These are phyloP conservation scores for Polietes domitor DNA, from an alignment of 2,888 invertebrate species.

Conservation along the genomic window DNA sequence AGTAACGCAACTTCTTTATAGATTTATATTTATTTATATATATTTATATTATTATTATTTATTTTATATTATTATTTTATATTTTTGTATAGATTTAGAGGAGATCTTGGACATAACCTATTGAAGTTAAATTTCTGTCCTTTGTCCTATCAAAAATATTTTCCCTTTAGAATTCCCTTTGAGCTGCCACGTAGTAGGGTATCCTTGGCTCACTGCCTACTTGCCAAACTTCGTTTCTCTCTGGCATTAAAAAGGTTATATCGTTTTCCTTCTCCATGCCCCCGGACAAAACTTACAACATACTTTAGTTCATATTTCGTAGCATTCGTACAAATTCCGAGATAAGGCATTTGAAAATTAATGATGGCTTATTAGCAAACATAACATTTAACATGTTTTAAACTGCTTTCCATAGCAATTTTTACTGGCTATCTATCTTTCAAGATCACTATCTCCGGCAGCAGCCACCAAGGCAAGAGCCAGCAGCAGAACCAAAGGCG, in stretches of 20 bases:
- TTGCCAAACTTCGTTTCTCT: neutral
- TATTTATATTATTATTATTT: no score
- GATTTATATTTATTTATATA: no score
- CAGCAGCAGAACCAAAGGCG: neutral
- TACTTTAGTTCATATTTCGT: constrained; percentile 11
- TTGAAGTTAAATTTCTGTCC: no score
- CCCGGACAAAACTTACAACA: neutral
- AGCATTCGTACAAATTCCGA: constrained; percentile 2
- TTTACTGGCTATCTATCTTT: constrained; percentile 44
- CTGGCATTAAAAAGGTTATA: neutral
- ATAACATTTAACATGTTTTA: constrained; percentile 54
- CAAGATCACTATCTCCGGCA: constrained; percentile 41
- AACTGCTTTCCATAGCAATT: constrained; percentile 34
- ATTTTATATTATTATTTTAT: no score
- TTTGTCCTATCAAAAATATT: no score
- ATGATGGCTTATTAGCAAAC: constrained; percentile 61
- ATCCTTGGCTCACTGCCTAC: no score
- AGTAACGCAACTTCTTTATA: no score
- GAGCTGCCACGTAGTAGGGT: no score
- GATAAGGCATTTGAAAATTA: constrained; percentile 45
- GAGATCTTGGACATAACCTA: no score
- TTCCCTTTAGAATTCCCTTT: no score
- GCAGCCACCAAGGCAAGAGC: neutral
- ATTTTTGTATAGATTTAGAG: no score
- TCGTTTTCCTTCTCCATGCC: neutral